Conservation (phyloP, 2,888 invertebrate species). For the Lepidochitona cinerea region DNA sequence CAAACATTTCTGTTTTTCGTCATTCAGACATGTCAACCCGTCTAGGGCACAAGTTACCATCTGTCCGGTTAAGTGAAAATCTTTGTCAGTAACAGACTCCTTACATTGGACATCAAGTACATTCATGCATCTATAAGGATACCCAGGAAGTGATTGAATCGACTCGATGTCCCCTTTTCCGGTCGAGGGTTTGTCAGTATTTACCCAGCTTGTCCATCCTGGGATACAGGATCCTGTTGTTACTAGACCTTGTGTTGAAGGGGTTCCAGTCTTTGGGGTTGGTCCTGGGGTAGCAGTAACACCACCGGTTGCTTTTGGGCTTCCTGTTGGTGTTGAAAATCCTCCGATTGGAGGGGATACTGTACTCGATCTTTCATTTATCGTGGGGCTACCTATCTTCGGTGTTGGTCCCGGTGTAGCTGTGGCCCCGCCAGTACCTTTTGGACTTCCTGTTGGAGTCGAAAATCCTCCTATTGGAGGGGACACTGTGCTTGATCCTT, state of each 20-base stretch:
- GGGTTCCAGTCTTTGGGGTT: neutral
- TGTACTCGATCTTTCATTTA: no score
- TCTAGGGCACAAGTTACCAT: constrained; percentile 71
- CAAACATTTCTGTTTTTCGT: constrained; percentile 45
- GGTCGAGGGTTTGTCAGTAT: constrained; percentile 47
- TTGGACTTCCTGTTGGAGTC: neutral
- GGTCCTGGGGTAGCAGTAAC: neutral
- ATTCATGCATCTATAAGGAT: constrained; percentile 40
- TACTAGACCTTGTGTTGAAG: neutral
- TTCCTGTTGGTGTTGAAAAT: neutral
- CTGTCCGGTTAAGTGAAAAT: constrained; percentile 49
- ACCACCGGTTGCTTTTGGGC: neutral
- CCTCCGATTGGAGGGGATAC: neutral
- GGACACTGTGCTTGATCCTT: neutral
- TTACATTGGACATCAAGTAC: constrained; percentile 51
- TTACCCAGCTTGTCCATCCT: constrained; percentile 69
- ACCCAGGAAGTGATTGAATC: constrained; percentile 39
- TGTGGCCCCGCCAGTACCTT: neutral
- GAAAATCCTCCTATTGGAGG: neutral
- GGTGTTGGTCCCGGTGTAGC: neutral
- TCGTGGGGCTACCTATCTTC: neutral
- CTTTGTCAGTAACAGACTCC: constrained; percentile 41
- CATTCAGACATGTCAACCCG: constrained; percentile 79
- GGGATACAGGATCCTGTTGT: constrained; percentile 38
- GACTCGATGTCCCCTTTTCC: constrained; percentile 40